Base-by-base conservation (phyloP, 1,140 invertebrate species). In the Sitophilus oryzae region DNA sequence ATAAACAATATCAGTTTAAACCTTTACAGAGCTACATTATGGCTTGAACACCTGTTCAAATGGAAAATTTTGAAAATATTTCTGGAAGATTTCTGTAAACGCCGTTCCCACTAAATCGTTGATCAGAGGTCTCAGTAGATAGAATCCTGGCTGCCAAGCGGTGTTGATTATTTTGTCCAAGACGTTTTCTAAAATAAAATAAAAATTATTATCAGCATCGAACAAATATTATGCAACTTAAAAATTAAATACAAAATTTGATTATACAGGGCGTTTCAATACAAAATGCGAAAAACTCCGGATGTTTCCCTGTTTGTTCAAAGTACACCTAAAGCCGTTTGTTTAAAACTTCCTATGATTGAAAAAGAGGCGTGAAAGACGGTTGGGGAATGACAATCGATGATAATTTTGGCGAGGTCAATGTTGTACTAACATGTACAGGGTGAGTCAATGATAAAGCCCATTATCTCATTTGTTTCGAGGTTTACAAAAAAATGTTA, bases 71-170 rank as follows among this genome's bases (percentile, higher is more conserved):
- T 82, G 75, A 60, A 91, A 91, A 25, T 82, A 79, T 48, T 80
- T 77, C 46, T 82, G 85, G 68, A 88, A 88, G 52, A 90, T 89
- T 46, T 88, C 81, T 0, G 86, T 88, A 65, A 89, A 90, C 2
- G 83, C 88, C 0, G 79, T 83, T 59, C 83, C 85, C 21, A 91
- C 87, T 21, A 91, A 73, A 62, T 91, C 87, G 67, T 89, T 88
- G 60, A 91, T 86, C 14, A 89, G 66, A 4, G 85, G 82, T 51
- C 79, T 74, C 1, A 88, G 77, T 3, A 90, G 69, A 0, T 81
- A 77, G 58, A 90, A 84, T 8, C 86, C 84, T 1, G 86, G 80
- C 59, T 84, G 81, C 88, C 88, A 91, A 22, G 81, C 77, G 1
- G 77, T 78, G 62, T 91, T 91, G 53, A 86, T 85, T 30, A 87